Base-by-base conservation (phyloP, 2,888 invertebrate genomes). In the Lycia hirtaria region DNA sequence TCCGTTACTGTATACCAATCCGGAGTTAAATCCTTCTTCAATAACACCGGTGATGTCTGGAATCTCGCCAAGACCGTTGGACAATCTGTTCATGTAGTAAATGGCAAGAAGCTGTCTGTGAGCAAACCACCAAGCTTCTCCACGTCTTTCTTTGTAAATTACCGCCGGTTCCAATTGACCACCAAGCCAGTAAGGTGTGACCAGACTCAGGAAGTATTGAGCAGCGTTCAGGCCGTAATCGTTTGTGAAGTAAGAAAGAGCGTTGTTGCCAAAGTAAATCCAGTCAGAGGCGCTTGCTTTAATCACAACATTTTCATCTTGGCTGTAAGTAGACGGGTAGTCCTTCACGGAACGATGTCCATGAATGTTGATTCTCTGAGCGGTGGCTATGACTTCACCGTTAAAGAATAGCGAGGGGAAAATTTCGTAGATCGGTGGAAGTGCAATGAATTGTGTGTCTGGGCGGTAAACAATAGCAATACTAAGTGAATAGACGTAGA, bases 41-140 rank as follows among this genome's bases (percentile, higher is more conserved):
- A 95, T 83, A 45, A 92, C 77, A 58, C 91, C 92, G 22, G 93
- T 88, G 57, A 95, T 88, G 6, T 92, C 88, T 19, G 93, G 88
- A 61, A 96, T 94, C 61, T 95, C 94, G 10, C 94, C 94, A 45
- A 95, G 88, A 59, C 94, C 94, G 74, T 95, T 94, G 6, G 95
- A 94, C 51, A 96, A 85, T 79, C 96, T 94, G 78, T 96, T 96
- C 86, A 96, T 90, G 76, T 96, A 95, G 84, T 96, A 96, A 65
- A 94, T 94, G 59, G 95, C 93, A 64, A 96, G 69, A n/a, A 96
- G 71, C 81, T 96, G 95, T 73, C 95, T 95, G 72, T 95, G 94
- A 19, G 69, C 4, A 59, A 65, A 76, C 73, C 58, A 94, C 79
- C 95, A 93, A 85, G 93, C 94, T 56, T 95, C 95, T 49, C 95